Evolutionary conservation across 2,888 invertebrate species (phyloP).

Genomic region (Palloptera scutellata): DNA sequence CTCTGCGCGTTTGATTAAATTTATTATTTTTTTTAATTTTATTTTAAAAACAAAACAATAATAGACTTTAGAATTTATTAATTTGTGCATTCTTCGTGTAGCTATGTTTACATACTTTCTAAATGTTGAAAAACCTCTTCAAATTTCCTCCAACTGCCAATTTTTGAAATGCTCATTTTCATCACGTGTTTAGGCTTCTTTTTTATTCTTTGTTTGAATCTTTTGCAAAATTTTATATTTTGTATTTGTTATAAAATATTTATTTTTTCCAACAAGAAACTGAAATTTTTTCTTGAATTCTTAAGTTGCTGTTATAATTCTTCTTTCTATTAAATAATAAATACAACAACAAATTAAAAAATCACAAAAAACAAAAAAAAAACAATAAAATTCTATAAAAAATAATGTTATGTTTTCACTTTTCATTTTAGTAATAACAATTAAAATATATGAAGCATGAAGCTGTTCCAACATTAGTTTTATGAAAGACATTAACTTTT

Average conservation of each 20-base stretch:
- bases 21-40: conserved; percentile 49
- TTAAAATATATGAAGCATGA: no score
- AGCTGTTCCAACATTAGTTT: no score
- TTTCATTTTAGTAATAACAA: no score
- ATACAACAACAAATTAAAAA: conserved; percentile 33
- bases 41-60: conserved; percentile 54
- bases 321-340: conserved; percentile 23
- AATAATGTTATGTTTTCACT: conserved; percentile 12
- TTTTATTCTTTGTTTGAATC: conserved; percentile 22
- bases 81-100: conserved; percentile 22
- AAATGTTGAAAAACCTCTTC: not conserved
- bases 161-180: not conserved
- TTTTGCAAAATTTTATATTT: conserved; percentile 38
- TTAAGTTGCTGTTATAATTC: conserved; percentile 25
- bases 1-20: conserved; percentile 38
- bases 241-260: conserved; percentile 48
- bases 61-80: conserved; percentile 64
- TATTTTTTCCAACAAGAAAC: conserved; percentile 42
- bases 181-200: conserved; percentile 14
- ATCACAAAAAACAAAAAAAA: conserved; percentile 43
- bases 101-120: not conserved
- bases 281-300: conserved; percentile 34
- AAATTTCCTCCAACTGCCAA: conserved; percentile 23
- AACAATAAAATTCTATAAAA: conserved; percentile 44
- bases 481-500: no score